Conservation (phyloP, 2,113 vertebrate genomes). For the Vimba vimba region DNA sequence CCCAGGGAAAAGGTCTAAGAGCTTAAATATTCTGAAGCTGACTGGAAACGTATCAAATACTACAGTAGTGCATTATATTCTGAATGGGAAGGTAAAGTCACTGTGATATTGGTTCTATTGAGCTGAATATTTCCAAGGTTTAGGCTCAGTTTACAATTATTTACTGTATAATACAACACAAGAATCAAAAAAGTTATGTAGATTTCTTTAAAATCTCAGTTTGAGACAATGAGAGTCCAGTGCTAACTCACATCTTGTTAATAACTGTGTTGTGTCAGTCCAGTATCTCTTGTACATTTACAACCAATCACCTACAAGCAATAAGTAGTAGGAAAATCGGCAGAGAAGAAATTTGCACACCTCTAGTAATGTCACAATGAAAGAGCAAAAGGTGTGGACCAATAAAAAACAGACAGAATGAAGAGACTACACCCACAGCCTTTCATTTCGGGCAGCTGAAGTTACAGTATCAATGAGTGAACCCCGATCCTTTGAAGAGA, state of each 20-base stretch:
- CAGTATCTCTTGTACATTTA: not conserved
- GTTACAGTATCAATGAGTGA: not conserved
- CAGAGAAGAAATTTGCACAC: not conserved
- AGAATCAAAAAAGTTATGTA: not conserved
- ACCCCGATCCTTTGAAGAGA: not conserved
- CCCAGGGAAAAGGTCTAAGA: not conserved
- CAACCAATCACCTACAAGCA: not conserved
- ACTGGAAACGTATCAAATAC: not conserved
- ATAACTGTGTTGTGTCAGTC: not conserved
- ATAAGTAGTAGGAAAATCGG: not conserved
- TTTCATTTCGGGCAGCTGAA: not conserved
- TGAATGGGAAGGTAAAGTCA: not conserved
- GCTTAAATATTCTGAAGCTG: not conserved
- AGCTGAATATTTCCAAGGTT: not conserved
- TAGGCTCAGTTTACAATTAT: not conserved
- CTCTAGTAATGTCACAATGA: not conserved
- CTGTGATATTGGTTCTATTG: not conserved
- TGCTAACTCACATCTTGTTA: not conserved
- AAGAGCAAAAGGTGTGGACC: not conserved
- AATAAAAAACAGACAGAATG: not conserved
- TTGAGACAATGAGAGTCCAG: not conserved
- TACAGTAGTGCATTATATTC: slow-evolving; percentile 15
- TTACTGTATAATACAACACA: not conserved
- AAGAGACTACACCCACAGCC: not conserved
- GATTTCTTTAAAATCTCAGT: not conserved